Evolutionary conservation across 2,113 vertebrate species (phyloP), one percentile per base, ranked within the genome.

Genomic region (Caranx ignobilis): DNA sequence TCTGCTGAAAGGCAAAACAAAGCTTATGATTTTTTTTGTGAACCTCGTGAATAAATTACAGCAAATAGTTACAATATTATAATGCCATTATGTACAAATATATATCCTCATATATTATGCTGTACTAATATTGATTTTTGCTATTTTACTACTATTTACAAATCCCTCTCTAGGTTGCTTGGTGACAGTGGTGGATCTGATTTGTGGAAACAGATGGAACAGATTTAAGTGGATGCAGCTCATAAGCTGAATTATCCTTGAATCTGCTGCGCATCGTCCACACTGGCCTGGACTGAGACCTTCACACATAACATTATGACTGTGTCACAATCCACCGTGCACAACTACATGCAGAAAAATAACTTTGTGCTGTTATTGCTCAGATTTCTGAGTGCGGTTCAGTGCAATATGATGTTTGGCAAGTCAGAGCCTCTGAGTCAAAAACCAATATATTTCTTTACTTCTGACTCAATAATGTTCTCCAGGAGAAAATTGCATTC

Each of bases 391-490:
- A 39, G 35, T 41, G 65, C 32, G 21, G 11, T 15, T 18, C 59
- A 37, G 18, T 64, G 81, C 79, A 83, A 75, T 79, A 66, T 73
- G 83, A 83, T 88, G 90, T 83, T 89, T 86, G 83, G 79, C 70
- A 74, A 82, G 84, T 69, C 70, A 80, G 75, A 82, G 86, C 79
- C 74, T 87, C 84, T 71, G 66, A 88, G 75, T 86, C 43, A 68
- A 79, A 88, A 89, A 81, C 79, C 87, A 89, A 88, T 83, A 87
- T 81, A 82, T 83, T 83, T 79, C 71, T 83, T 85, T 81, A 84
- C 79, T 84, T 65, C 81, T 71, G 75, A 78, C 84, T 87, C 70
- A 81, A 83, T 85, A 81, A 89, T 77, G 80, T 84, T 76, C 67
- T 81, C n/a, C 52, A 79, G 67, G 61, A 83, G 71, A 85, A 89